These are phyloP conservation scores for Drepanosiphum platanoidis DNA, from an alignment of 2,888 invertebrate genomes.

Conservation along the genomic window DNA sequence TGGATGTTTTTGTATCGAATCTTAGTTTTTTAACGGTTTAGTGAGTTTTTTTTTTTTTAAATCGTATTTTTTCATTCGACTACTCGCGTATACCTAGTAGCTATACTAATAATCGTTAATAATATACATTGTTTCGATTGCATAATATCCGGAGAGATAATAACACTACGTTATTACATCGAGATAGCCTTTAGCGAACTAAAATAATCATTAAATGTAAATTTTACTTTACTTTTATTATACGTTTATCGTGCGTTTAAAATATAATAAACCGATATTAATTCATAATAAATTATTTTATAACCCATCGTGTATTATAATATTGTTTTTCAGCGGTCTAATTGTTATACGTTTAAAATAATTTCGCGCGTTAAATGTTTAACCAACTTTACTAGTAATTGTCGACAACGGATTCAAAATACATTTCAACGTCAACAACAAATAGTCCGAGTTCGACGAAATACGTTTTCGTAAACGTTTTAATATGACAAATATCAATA, in stretches of 20 bases:
- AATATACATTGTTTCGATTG: neutral
- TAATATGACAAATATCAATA: neutral
- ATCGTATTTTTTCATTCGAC: no score
- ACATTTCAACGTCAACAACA: no score
- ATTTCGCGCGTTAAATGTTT: no score
- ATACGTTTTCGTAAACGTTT: neutral
- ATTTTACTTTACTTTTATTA: neutral
- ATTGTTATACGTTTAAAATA: no score
- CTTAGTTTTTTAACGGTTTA: neutral
- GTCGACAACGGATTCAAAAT: no score
- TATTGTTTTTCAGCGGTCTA: no score
- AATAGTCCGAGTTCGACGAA: neutral
- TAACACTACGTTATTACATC: neutral
- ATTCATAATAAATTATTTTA: neutral
- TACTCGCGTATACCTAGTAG: no score
- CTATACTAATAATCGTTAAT: neutral
- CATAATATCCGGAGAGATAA: neutral
- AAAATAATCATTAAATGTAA: neutral
- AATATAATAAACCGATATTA: neutral
- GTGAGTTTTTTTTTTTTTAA: no score
- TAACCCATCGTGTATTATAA: no score
- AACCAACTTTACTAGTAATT: no score
- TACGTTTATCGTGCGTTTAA: neutral
- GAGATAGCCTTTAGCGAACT: neutral
- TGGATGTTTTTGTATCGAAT: neutral